Conservation (phyloP, 1,140 invertebrate species). For the Lysiphlebus fabarum region DNA sequence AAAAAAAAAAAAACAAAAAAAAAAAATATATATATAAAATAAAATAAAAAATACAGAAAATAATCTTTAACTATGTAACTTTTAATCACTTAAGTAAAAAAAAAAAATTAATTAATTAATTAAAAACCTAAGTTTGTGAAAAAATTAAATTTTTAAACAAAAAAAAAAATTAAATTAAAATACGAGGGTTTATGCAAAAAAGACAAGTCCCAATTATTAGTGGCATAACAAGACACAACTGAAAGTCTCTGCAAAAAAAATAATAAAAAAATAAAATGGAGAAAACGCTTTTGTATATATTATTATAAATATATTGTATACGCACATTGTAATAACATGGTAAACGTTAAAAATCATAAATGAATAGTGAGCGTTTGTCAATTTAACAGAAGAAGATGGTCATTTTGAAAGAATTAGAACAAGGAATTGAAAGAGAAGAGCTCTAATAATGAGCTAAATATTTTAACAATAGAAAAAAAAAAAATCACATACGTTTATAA, state of each 20-base stretch:
- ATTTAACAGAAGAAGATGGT: too few relatives aligned
- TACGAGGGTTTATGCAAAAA: slow-evolving; percentile 21
- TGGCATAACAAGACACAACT: slow-evolving; percentile 27
- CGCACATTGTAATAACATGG: slow-evolving; percentile 44
- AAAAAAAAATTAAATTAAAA: slow-evolving; percentile 15
- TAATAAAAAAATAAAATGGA: slow-evolving; percentile 22
- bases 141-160: slow-evolving; percentile 28
- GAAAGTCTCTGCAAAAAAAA: slow-evolving; percentile 9
- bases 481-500: too few relatives aligned
- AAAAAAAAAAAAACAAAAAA: slow-evolving; percentile 14
- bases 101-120: slow-evolving; percentile 20
- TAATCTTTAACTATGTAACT: slow-evolving; percentile 18
- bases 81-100: slow-evolving; percentile 21
- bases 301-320: slow-evolving; percentile 42
- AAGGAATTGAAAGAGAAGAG: too few relatives aligned
- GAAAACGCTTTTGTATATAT: slow-evolving; percentile 46
- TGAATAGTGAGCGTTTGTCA: slow-evolving; percentile 40
- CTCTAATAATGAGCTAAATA: too few relatives aligned
- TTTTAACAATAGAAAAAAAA: too few relatives aligned
- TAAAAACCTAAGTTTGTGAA: slow-evolving; percentile 23
- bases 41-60: slow-evolving; percentile 37
- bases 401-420: too few relatives aligned
- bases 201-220: slow-evolving; percentile 39
- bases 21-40: slow-evolving; percentile 20
- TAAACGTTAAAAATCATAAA: slow-evolving; percentile 39